These are phyloP conservation scores for Pelagia noctiluca DNA, from an alignment of 30 jellyfish, hydroid and myxozoan species.

Conservation along the genomic window DNA sequence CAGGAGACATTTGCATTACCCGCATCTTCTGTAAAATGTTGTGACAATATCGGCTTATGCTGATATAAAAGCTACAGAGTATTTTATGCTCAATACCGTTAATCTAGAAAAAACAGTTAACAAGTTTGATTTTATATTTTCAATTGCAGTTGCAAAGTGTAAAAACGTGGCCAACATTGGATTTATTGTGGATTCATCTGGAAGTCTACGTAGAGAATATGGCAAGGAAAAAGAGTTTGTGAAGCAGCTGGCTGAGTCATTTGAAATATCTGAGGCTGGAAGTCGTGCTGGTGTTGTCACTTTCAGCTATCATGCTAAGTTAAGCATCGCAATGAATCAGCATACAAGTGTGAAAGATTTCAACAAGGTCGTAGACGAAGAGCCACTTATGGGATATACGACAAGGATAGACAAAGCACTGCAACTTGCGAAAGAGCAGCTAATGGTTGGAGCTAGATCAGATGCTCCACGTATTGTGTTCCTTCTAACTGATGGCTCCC, in stretches of 20 bases:
- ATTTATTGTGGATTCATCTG: conserved; percentile 75
- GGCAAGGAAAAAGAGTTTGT: conserved; percentile 74
- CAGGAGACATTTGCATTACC: no score
- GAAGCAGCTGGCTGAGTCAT: conserved; percentile 70
- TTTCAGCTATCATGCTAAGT: conserved; percentile 87
- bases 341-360: conserved; percentile 60
- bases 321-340: conserved; percentile 73
- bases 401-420: conserved; percentile 95
- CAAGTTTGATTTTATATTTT: no score
- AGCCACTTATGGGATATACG: conserved; percentile 87
- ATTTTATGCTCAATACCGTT: no score
- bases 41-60: no score
- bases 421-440: conserved; percentile 68
- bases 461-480: conserved; percentile 75
- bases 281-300: conserved; percentile 88
- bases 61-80: no score
- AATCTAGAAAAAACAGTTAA: no score
- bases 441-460: conserved; percentile 85
- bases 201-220: conserved; percentile 70
- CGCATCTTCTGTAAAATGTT: no score
- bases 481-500: conserved; percentile 93
- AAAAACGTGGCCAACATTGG: conserved; percentile 70
- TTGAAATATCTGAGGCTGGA: conserved; percentile 74
- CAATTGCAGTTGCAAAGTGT: conserved; percentile 55
- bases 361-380: conserved; percentile 82